Base-by-base conservation (phyloP, 2,888 invertebrate species). In the Drosophila leonis region DNA sequence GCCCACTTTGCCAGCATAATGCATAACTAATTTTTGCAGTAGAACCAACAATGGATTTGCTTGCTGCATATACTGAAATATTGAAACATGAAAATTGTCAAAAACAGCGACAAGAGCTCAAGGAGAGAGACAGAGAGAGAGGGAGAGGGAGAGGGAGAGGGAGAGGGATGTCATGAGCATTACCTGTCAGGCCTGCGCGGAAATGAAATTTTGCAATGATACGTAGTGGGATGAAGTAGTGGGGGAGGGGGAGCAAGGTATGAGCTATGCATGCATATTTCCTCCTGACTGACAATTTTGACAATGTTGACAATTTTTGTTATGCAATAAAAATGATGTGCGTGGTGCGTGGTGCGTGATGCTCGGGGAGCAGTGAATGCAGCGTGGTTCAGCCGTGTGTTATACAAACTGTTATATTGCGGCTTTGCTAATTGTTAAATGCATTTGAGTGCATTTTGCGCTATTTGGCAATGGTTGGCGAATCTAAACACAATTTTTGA, bases 1-100 rank as follows among this genome's bases (percentile, higher is more conserved):
- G 46, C 61, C 61, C 57, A 72, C 55, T 71, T 73, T 59, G 37
- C 75, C 75, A 70, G 72, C 81, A 88, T 86, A 71, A 81, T 88
- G 83, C 83, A 88, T 85, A 85, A 83, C 88, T 86, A 88, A 85
- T 83, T 77, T 80, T 78, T 67, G 68, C 42, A 63, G 85, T 70
- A 69, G 62, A 52, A 56, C 13, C 60, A 75, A 77, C 80, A 80
- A 72, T 66, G 72, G 69, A 66, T 66, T 72, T 69, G 64, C 56
- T 33, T 37, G 65, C 49, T 70, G 77, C 84, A 75, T 64, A 80
- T 78, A 79, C 88, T 85, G 85, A 87, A 85, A 85, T 84, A 85
- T 85, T 88, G 88, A 85, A 85, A 85, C 88, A 89, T 84, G 85
- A 87, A 85, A 89, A 85, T 89, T 89, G 85, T 87, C 85, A 85